Evolutionary conservation across 2,888 invertebrate genomes (phyloP).

Genomic region (Drosophila bunnanda): DNA sequence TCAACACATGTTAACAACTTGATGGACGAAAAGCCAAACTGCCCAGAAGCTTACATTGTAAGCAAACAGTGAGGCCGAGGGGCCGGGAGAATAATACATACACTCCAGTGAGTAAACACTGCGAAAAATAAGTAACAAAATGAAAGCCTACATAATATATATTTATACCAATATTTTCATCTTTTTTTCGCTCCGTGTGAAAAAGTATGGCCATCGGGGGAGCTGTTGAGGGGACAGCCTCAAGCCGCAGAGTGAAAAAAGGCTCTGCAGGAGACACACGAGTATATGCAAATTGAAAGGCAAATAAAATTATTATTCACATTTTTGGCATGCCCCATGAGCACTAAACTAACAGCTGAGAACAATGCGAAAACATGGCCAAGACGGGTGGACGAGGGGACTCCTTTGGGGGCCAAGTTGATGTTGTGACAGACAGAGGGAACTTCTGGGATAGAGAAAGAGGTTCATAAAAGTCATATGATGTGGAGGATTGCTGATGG

Average conservation of each 20-base stretch:
- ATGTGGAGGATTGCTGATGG: constrained; percentile 25
- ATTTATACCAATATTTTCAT: not conserved
- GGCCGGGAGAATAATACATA: not conserved
- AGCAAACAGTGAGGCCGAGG: constrained; percentile 56
- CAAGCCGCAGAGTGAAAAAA: constrained; percentile 38
- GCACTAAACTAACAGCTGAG: constrained; percentile 77
- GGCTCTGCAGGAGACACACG: constrained; percentile 40
- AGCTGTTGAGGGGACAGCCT: constrained; percentile 24
- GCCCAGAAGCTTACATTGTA: constrained; percentile 76
- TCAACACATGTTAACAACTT: constrained; percentile 79
- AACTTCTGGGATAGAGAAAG: constrained; percentile 48
- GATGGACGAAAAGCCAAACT: constrained; percentile 77
- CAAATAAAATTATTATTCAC: constrained; percentile 81
- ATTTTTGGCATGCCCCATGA: constrained; percentile 77
- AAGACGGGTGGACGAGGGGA: constrained; percentile 7
- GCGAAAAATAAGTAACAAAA: not conserved
- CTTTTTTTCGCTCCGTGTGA: not conserved
- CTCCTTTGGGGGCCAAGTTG: constrained; percentile 18
- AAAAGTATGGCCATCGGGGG: not conserved
- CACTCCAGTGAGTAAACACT: constrained; percentile 12
- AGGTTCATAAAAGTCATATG: constrained; percentile 62
- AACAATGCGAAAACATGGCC: constrained; percentile 62
- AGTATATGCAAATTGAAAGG: constrained; percentile 70
- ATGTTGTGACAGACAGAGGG: constrained; percentile 59
- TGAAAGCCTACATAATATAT: not conserved